Evolutionary conservation across 2,888 invertebrate species (phyloP).

Genomic region (Epistrophe eligans): DNA sequence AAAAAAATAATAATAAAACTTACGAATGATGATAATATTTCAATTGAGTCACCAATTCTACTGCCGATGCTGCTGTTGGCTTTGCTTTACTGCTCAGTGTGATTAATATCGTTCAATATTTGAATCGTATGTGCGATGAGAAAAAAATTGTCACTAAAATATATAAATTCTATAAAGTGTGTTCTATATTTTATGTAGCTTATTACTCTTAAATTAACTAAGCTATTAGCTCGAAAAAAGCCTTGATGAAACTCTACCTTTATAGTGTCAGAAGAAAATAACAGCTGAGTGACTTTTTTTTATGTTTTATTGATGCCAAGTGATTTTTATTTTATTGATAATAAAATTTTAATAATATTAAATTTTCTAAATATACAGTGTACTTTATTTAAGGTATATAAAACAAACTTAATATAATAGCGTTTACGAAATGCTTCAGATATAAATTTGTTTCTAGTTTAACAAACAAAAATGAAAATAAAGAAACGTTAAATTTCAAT

Average conservation of each 20-base stretch:
- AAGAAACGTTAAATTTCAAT: not conserved
- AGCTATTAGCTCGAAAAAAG: constrained; percentile 1
- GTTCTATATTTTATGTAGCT: not conserved
- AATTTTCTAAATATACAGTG: constrained; percentile 41
- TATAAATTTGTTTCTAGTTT: not conserved
- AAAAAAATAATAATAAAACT: constrained; percentile 44
- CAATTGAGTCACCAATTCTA: constrained; percentile 54
- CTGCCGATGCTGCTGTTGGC: constrained; percentile 47
- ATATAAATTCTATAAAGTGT: constrained; percentile 31
- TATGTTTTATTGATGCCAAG: constrained; percentile 45
- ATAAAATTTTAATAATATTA: constrained; percentile 46
- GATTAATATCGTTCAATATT: constrained; percentile 49
- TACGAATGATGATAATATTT: constrained; percentile 57
- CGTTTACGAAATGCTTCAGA: not conserved
- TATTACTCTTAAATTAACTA: constrained; percentile 13
- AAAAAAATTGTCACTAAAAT: constrained; percentile 40
- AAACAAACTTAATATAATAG: constrained; percentile 39
- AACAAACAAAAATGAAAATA: not conserved
- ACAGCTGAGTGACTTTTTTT: not conserved
- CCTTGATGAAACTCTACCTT: not conserved
- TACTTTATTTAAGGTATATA: constrained; percentile 24
- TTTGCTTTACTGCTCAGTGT: constrained; percentile 65
- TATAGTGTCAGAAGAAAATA: not conserved
- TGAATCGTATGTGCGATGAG: constrained; percentile 38
- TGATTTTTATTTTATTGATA: constrained; percentile 44